Base-by-base conservation (phyloP, 2,888 invertebrate genomes). In the Stomorhina lunata region DNA sequence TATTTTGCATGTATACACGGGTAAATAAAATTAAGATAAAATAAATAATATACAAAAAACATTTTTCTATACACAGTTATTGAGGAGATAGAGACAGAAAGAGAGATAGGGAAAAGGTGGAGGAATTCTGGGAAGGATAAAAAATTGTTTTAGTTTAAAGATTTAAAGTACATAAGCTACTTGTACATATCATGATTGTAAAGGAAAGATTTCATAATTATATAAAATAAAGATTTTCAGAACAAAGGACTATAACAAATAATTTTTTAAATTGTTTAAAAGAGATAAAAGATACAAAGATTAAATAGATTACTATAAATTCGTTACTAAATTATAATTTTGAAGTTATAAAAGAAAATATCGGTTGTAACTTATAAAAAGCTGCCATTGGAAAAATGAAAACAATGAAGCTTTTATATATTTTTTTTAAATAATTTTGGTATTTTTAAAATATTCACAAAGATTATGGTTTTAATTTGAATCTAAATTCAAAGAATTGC, bases 1-100 rank as follows among this genome's bases (percentile, higher is more conserved):
- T 61, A 27, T 27, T 27, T 12, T 45, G 45, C n/a, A 48, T 37
- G n/a, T 68, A 61, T 29, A 59, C n/a, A n/a, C n/a, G n/a, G n/a
- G 10, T 71, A 66, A 43, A 76, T 34, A n/a, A 32, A 25, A 29
- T 32, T 65, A 72, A 61, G 72, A 68, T 73, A 80, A 84, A 84
- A 81, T 83, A 83, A 84, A 84, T 84, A 81, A 81, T 80, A 68
- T 80, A 83, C 59, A 77, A 63, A 81, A 29, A 76, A 68, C 17
- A 66, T 68, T 68, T 80, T 78, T 48, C 77, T 83, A 81, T 69
- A 78, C 73, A 81, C 69, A 69, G 50, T 77, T 71, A 17, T 25
- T 17, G 45, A 43, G 43, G 43, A 48, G 22, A n/a, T n/a, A n/a
- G n/a, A 17, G 22, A 29, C 20, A 43, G 6, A n/a, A n/a, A 43